Evolutionary conservation across 2,888 invertebrate genomes (phyloP).

Genomic region (Agonum fuliginosum): DNA sequence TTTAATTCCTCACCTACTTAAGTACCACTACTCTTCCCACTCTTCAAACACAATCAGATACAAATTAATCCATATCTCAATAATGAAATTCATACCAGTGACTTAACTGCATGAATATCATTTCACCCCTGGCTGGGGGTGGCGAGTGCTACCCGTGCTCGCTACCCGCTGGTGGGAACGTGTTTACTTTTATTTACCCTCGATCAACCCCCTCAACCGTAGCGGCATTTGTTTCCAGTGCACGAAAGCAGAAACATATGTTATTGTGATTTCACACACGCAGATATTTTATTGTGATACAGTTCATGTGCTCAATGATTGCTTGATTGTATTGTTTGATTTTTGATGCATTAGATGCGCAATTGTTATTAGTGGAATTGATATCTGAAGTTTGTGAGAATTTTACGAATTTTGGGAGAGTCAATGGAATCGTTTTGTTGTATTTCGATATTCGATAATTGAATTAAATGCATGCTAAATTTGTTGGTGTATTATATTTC

Average conservation of each 20-base stretch:
- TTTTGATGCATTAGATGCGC: conserved; percentile 52
- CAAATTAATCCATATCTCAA: conserved; percentile 21
- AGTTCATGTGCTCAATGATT: conserved; percentile 44
- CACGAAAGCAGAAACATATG: conserved; percentile 1
- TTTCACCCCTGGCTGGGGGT: neutral
- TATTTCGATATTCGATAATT: too few relatives aligned
- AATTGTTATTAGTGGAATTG: conserved; percentile 49
- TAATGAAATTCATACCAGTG: conserved; percentile 43
- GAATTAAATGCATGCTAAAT: too few relatives aligned
- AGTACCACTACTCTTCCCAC: too few relatives aligned
- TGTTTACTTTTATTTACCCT: conserved; percentile 52
- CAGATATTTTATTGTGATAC: conserved; percentile 33
- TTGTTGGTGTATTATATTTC: too few relatives aligned
- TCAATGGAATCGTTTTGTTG: too few relatives aligned
- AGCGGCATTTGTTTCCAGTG: conserved; percentile 7
- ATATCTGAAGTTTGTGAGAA: conserved; percentile 30
- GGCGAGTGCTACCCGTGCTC: neutral
- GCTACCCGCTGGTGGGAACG: conserved; percentile 52
- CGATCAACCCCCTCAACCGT: conserved; percentile 42
- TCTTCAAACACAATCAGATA: neutral
- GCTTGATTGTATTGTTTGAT: conserved; percentile 52
- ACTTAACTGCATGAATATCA: conserved; percentile 15
- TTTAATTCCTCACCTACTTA: too few relatives aligned
- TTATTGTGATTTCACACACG: neutral
- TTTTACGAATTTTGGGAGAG: neutral